Evolutionary conservation across 2,888 invertebrate genomes (phyloP).

Genomic region (Heliothis peltigera): DNA sequence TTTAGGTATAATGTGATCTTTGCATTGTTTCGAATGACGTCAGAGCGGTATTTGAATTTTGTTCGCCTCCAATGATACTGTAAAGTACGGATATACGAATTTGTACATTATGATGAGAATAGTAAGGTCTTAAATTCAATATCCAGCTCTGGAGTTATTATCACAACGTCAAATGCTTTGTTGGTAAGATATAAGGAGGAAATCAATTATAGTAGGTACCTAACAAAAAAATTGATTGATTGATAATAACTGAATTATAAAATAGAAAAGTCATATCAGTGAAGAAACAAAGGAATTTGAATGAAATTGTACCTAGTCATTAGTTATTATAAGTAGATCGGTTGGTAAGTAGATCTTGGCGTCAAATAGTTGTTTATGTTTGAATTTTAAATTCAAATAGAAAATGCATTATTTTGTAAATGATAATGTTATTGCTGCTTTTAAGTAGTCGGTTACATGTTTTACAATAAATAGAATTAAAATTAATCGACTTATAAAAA

Average conservation of each 20-base stretch:
- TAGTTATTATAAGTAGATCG: constrained; percentile 4
- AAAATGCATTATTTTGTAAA: not conserved
- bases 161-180: not conserved
- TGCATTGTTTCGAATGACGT: constrained; percentile 1
- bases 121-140: constrained; percentile 17
- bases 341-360: constrained; percentile 7
- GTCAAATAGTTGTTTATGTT: constrained; percentile 2
- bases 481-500: not conserved
- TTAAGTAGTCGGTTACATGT: not conserved
- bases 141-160: not conserved
- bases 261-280: constrained; percentile 47
- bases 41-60: not conserved
- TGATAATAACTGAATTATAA: constrained; percentile 21
- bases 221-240: constrained; percentile 18
- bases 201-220: constrained; percentile 26
- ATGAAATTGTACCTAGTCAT: constrained; percentile 29
- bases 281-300: constrained; percentile 38
- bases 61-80: not conserved
- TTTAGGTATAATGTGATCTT: constrained; percentile 3
- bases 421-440: constrained; percentile 3
- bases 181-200: constrained; percentile 8
- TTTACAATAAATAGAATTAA: not conserved
- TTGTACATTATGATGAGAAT: not conserved
- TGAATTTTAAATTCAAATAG: constrained; percentile 6
- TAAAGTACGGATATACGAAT: not conserved